Evolutionary conservation across 2,888 invertebrate genomes (phyloP), one percentile per base, ranked within the genome.

Genomic region (Monoplex corrugatus): DNA sequence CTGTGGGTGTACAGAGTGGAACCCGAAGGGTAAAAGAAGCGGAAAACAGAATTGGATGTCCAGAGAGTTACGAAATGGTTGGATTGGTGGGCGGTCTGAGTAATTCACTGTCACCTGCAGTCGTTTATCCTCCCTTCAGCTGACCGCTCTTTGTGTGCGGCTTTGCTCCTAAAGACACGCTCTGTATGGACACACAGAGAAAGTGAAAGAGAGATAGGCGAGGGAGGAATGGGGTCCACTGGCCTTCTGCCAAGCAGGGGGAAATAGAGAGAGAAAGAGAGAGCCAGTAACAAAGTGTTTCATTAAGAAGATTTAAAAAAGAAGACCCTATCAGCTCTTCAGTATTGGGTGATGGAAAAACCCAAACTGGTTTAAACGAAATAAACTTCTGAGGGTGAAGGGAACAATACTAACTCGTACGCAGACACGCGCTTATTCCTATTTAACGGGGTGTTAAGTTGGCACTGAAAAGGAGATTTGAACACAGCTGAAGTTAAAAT

Each of bases 41-140:
- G 35, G 35, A 2, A 10, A 84, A 57, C 23, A 19, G 38, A n/a
- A 57, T 13, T 43, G 40, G 38, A 13, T 32, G 75, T 80, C 23
- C 40, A 19, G 40, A 57, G 84, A 23, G 35, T 57, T 50, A 84
- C 84, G 84, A 82, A 82, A 82, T 32, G 82, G 82, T n/a, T 82
- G 45, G 82, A 82, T 82, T 43, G 82, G 57, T 84, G 84, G 84
- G 84, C 84, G 57, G 84, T 35, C 45, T 32, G 38, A 57, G 57
- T 84, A 84, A 84, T 84, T 84, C 57, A 84, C 84, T 84, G 84
- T 84, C 84, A 84, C 84, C 84, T 57, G 84, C 57, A 84, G 84
- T 84, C 57, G 50, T 84, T 84, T 84, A 84, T 86, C 40, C 44
- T 75, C 72, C 38, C n/a, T 68, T 57, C 63, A 40, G 38, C 43